phyloP scores from a whole-genome alignment of 2,888 invertebrate species.

The Acrocyrtus sp. region DNA sequence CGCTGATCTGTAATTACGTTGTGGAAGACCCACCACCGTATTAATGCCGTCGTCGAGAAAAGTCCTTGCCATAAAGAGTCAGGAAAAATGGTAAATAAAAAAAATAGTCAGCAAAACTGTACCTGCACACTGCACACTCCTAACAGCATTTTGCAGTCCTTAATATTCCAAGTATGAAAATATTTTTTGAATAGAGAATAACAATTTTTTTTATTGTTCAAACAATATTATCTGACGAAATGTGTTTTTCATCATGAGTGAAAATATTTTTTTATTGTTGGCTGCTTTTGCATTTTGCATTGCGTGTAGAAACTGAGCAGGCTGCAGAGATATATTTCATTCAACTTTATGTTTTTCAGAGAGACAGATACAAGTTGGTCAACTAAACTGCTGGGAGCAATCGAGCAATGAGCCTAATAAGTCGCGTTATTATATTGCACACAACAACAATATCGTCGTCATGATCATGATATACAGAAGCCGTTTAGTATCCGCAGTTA shows the following conservation, averaged over 20 bases:
- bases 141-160: too few relatives aligned
- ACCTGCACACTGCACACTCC: too few relatives aligned
- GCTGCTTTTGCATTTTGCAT: constrained; percentile 15
- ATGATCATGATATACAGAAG: constrained; percentile 27
- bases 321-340: background rate
- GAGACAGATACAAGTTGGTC: background rate
- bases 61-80: too few relatives aligned
- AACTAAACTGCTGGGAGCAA: constrained; percentile 15
- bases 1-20: too few relatives aligned
- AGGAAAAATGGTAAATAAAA: too few relatives aligned
- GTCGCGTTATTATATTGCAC: too few relatives aligned
- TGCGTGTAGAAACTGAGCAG: background rate
- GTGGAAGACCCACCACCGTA: too few relatives aligned
- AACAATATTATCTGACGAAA: constrained; percentile 37
- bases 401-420: constrained; percentile 8
- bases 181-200: constrained; percentile 37
- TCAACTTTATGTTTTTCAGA: background rate
- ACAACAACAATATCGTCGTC: background rate
- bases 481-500: too few relatives aligned
- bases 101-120: too few relatives aligned
- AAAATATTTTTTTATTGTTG: constrained; percentile 41
- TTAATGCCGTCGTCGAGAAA: too few relatives aligned
- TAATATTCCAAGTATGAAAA: too few relatives aligned
- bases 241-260: constrained; percentile 36
- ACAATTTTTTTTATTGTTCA: constrained; percentile 29